Evolutionary conservation across 2,113 vertebrate species (phyloP), one percentile per base, ranked within the genome.

Genomic region (Bubo bubo): DNA sequence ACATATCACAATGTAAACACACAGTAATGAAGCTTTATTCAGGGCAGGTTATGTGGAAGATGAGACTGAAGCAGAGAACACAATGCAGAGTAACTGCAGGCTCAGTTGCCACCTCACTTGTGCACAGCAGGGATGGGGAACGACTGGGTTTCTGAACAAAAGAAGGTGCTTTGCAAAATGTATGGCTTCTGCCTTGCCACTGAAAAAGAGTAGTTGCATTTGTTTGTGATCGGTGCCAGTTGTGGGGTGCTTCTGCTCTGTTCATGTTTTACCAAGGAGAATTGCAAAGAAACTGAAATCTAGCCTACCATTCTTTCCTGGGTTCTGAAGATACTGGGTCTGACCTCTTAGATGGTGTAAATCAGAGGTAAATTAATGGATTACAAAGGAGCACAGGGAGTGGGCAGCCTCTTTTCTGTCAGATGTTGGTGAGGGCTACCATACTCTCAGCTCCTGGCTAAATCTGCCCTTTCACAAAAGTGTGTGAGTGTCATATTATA

Each of bases 401-500:
- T 34, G 32, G 18, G 32, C 30, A 85, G 60, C 13, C 9, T 75
- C 26, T 82, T 85, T 68, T 71, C 66, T 88, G 60, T 93, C 74
- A 92, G 85, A 88, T 90, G 66, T 52, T 67, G 64, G 17, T 28
- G 85, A 76, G 47, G 79, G 74, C 60, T 82, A 71, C 74, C 8
- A 4, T 79, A 79, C 18, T 88, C 52, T 53, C 55, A 79, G 41
- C 49, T 79, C 43, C 21, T 39, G 79, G 71, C n/a, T 90, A 92
- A 85, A 92, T 88, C 79, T 89, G 52, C 70, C 76, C 80, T 95
- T 94, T 91, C 82, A 90, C 62, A 67, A 45, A 91, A 75, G 70
- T 28, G 19, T 85, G 37, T 28, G 68, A 72, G n/a, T 68, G 73
- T 66, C 67, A 62, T 88, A 85, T 72, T 84, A 55, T 64, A 91